Conservation (phyloP, 2,113 vertebrate genomes). For the Notarius lentiginosus region DNA sequence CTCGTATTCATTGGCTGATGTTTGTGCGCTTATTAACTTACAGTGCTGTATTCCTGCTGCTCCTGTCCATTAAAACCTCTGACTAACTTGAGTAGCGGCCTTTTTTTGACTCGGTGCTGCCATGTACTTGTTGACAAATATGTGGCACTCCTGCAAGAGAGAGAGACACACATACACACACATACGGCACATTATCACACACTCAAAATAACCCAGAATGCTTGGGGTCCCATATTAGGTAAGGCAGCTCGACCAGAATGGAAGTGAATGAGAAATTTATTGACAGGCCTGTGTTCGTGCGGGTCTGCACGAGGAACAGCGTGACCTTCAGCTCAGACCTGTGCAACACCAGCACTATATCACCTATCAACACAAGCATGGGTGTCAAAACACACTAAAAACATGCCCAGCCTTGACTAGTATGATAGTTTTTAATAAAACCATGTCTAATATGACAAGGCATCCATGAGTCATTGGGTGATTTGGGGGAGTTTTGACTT, state of each 20-base stretch:
- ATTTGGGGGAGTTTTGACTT: neutral
- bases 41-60: neutral
- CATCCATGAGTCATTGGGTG: neutral
- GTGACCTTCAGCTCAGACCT: conserved; percentile 54
- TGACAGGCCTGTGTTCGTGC: conserved; percentile 78
- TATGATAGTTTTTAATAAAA: neutral
- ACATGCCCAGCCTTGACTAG: conserved; percentile 9
- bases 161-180: conserved; percentile 8
- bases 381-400: conserved; percentile 12
- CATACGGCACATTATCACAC: conserved; percentile 88
- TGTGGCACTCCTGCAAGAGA: conserved; percentile 50
- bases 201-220: conserved; percentile 97
- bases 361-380: neutral
- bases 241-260: conserved; percentile 82
- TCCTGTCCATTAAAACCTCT: neutral
- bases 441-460: neutral
- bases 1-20: neutral
- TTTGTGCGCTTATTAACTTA: neutral
- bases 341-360: neutral
- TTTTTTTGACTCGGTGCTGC: conserved; percentile 23
- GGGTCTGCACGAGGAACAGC: conserved; percentile 63
- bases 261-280: conserved; percentile 83
- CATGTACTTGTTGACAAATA: conserved; percentile 62
- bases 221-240: conserved; percentile 91
- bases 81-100: conserved; percentile 12